Conservation (phyloP, 2,113 vertebrate genomes). For the Coptodon bakossiorum region DNA sequence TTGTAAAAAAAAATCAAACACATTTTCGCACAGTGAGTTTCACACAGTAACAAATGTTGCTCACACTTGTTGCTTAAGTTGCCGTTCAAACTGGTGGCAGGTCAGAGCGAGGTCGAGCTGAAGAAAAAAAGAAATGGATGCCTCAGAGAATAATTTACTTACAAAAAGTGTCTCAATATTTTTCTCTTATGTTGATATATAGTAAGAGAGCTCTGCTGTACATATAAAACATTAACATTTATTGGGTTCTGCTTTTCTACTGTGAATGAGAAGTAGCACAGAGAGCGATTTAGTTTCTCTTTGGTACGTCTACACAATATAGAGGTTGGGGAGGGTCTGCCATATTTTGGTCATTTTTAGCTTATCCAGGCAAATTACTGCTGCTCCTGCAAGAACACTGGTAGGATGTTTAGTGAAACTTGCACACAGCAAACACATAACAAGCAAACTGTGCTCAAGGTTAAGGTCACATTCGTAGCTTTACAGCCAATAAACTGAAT, state of each 20-base stretch:
- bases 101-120: not conserved
- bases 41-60: not conserved
- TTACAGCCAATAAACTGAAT: not conserved
- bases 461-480: not conserved
- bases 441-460: not conserved
- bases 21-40: not conserved
- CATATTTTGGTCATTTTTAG: not conserved
- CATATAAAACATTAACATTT: not conserved
- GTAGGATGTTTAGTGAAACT: not conserved
- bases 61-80: not conserved
- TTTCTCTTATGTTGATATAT: not conserved
- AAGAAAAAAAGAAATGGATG: not conserved
- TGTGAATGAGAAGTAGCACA: not conserved
- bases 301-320: not conserved
- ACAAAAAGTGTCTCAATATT: not conserved
- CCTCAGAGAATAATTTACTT: not conserved
- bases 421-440: not conserved
- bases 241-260: not conserved
- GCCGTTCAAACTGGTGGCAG: not conserved
- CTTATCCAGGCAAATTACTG: not conserved
- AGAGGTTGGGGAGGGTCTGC: not conserved
- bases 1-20: not conserved
- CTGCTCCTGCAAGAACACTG: fast-evolving
- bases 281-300: not conserved
- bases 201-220: not conserved